Evolutionary conservation across 1,140 invertebrate species (phyloP).

Genomic region (Anastrepha obliqua): DNA sequence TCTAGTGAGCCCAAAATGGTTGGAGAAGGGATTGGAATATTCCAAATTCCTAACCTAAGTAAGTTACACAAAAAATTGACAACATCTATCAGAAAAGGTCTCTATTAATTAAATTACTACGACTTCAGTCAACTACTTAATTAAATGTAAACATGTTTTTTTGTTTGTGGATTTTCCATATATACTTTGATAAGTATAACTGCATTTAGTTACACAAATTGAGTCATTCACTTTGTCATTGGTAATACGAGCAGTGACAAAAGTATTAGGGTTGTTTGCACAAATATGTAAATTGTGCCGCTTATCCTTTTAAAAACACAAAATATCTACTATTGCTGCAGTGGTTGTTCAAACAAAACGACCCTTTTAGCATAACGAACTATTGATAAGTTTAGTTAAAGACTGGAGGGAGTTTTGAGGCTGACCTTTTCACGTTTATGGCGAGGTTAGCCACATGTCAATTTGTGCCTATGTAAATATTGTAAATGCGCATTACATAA

Average conservation of each 20-base stretch:
- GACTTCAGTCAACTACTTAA: no score
- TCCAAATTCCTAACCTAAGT: no score
- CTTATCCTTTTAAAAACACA: neutral
- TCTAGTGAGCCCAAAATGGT: no score
- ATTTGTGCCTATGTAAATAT: neutral
- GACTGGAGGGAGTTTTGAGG: neutral
- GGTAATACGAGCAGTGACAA: neutral
- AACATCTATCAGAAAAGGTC: no score
- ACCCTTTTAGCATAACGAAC: neutral
- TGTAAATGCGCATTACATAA: neutral
- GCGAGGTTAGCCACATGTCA: neutral
- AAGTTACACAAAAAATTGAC: no score
- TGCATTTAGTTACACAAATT: neutral
- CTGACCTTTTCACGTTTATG: neutral
- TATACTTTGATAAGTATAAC: neutral
- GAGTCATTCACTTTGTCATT: constrained; percentile 12
- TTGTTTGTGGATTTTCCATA: no score
- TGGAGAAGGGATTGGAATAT: no score
- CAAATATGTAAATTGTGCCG: neutral
- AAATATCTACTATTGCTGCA: neutral
- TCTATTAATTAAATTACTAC: no score
- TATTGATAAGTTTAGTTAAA: neutral
- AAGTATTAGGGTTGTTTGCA: constrained; percentile 18
- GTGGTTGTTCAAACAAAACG: neutral
- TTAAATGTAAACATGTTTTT: no score